phyloP scores from a whole-genome alignment of 2,888 invertebrate species.

The Eumerus sabulonum region DNA sequence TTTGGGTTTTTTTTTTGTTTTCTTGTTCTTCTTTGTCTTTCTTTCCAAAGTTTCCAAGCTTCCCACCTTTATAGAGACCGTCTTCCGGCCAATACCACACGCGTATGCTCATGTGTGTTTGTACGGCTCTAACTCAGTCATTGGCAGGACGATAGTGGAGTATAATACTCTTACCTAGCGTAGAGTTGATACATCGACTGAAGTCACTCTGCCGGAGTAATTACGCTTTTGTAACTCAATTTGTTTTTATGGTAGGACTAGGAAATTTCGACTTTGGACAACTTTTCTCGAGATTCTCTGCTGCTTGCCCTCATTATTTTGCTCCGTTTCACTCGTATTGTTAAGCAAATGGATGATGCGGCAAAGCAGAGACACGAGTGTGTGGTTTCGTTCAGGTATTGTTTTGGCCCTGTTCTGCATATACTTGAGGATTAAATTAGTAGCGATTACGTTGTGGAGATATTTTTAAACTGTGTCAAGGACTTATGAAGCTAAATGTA shows the following conservation, averaged over 20 bases:
- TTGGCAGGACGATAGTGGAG: slow-evolving; percentile 9
- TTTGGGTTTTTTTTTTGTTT: slow-evolving; percentile 20
- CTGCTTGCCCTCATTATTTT: too few relatives aligned
- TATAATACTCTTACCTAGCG: slow-evolving; percentile 19
- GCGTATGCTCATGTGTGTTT: background rate
- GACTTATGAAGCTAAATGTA: slow-evolving; percentile 24
- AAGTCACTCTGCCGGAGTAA: slow-evolving; percentile 63
- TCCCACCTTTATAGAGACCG: slow-evolving; percentile 12
- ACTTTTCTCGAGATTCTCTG: slow-evolving; percentile 58
- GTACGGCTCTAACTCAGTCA: slow-evolving; percentile 5
- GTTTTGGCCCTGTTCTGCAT: slow-evolving; percentile 28
- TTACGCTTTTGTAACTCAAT: slow-evolving; percentile 68
- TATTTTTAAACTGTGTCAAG: slow-evolving; percentile 50
- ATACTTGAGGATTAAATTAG: slow-evolving; percentile 52
- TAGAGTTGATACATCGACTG: slow-evolving; percentile 54
- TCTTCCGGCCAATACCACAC: slow-evolving; percentile 9
- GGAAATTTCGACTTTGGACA: slow-evolving; percentile 53
- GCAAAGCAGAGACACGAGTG: background rate
- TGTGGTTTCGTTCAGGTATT: slow-evolving; percentile 39
- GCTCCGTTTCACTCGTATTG: slow-evolving; percentile 30
- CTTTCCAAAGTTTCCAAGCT: slow-evolving; percentile 1
- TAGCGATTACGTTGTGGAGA: slow-evolving; percentile 50
- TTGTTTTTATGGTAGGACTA: slow-evolving; percentile 56
- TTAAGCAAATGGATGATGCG: slow-evolving; percentile 1
- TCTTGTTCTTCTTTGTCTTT: slow-evolving; percentile 13